These are phyloP conservation scores for Morone chrysops DNA, from an alignment of 2,113 vertebrate genomes.

Conservation along the genomic window DNA sequence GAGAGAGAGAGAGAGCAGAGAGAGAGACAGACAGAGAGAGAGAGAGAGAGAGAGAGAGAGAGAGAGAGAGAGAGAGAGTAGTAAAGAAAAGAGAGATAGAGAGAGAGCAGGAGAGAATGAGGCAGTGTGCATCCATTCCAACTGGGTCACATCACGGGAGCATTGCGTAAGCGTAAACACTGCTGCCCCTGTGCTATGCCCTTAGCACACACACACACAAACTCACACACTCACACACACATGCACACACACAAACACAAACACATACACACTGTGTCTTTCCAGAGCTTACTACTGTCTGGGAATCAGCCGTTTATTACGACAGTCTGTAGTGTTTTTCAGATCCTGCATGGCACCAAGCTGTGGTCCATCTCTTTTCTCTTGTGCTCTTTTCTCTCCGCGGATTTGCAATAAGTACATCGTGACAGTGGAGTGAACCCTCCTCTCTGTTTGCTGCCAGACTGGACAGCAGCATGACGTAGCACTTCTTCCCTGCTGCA, in stretches of 20 bases:
- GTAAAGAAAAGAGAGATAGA: no score
- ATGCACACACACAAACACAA: slow-evolving; percentile 28
- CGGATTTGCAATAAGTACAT: slow-evolving; percentile 55
- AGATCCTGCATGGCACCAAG: slow-evolving; percentile 22
- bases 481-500: slow-evolving; percentile 65
- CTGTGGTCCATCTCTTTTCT: slow-evolving; percentile 31
- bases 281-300: slow-evolving; percentile 52
- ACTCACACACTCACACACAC: slow-evolving; percentile 39
- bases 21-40: no score
- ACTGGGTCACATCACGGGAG: slow-evolving; percentile 83
- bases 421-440: slow-evolving; percentile 64
- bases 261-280: slow-evolving; percentile 33
- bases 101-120: slow-evolving; percentile 58
- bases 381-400: slow-evolving; percentile 17
- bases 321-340: slow-evolving; percentile 35
- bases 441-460: slow-evolving; percentile 52
- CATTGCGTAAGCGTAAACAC: slow-evolving; percentile 83
- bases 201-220: slow-evolving; percentile 46
- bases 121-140: slow-evolving; percentile 77
- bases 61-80: no score
- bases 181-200: slow-evolving; percentile 80
- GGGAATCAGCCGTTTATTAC: slow-evolving; percentile 53
- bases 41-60: no score
- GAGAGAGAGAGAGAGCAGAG: no score
- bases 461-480: slow-evolving; percentile 72